Evolutionary conservation across 2,113 vertebrate genomes (phyloP).

Genomic region (Varanus salvator): DNA sequence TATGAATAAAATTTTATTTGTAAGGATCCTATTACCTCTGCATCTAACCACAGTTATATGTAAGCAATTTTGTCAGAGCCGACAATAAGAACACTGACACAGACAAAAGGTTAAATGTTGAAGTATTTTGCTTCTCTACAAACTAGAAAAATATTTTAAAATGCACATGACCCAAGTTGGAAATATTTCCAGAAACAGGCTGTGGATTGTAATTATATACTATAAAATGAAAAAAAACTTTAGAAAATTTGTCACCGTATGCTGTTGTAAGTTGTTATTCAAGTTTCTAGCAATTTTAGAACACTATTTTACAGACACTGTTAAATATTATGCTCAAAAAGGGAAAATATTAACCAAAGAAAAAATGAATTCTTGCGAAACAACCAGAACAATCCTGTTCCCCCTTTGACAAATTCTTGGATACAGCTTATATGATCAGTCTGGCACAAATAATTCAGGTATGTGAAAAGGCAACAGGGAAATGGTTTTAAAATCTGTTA

Average conservation of each 20-base stretch:
- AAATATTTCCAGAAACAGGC: background rate
- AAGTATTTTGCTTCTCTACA: background rate
- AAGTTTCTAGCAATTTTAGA: constrained; percentile 6
- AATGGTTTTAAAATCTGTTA: background rate
- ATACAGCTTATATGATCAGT: background rate
- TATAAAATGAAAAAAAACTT: background rate
- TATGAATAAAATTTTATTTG: background rate
- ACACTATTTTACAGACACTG: background rate
- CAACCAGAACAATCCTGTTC: background rate
- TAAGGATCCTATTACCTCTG: accelerated
- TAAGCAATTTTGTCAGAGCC: background rate
- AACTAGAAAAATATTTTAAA: background rate
- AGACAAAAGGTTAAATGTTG: background rate
- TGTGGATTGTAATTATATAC: background rate
- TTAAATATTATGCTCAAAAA: background rate
- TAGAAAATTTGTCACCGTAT: background rate
- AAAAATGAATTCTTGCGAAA: background rate
- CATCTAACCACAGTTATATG: background rate
- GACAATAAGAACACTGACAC: background rate
- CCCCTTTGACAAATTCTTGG: background rate
- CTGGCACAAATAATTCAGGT: background rate
- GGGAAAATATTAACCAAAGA: background rate
- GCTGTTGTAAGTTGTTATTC: background rate
- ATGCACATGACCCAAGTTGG: background rate
- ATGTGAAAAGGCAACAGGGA: background rate